Evolutionary conservation across 2,797 vertebrate species (phyloP).

Genomic region (Alosa sapidissima): DNA sequence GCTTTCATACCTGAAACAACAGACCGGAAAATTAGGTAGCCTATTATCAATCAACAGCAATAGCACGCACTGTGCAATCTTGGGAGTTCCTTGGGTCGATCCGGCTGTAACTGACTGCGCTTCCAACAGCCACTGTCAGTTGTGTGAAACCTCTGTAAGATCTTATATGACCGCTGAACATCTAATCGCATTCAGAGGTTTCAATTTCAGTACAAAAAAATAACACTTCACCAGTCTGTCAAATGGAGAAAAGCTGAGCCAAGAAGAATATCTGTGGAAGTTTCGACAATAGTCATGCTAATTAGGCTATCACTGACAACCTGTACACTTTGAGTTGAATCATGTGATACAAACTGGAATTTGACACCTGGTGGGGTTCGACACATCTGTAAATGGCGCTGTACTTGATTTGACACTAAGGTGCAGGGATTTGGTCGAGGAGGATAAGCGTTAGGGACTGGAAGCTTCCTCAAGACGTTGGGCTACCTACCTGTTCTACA

Average conservation of each 20-base stretch:
- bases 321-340: constrained; percentile 40
- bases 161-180: neutral
- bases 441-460: constrained; percentile 8
- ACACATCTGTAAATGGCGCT: constrained; percentile 51
- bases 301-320: constrained; percentile 24
- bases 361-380: constrained; percentile 51
- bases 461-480: constrained; percentile 29
- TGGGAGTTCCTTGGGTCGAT: neutral
- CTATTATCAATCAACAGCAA: neutral
- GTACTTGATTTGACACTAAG: constrained; percentile 48
- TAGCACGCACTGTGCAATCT: constrained; percentile 12
- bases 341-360: constrained; percentile 58
- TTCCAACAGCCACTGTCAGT: neutral
- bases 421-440: constrained; percentile 38
- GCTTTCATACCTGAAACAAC: constrained; percentile 3
- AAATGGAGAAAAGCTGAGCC: neutral
- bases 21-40: neutral
- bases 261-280: neutral
- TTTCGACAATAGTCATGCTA: constrained; percentile 15
- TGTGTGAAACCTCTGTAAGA: neutral
- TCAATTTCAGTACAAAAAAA: neutral
- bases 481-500: constrained; percentile 4
- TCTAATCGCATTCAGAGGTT: neutral
- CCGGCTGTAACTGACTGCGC: neutral
- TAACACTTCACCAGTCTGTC: neutral